Conservation (phyloP, 1,140 invertebrate species). For the Dendrolimus punctatus region DNA sequence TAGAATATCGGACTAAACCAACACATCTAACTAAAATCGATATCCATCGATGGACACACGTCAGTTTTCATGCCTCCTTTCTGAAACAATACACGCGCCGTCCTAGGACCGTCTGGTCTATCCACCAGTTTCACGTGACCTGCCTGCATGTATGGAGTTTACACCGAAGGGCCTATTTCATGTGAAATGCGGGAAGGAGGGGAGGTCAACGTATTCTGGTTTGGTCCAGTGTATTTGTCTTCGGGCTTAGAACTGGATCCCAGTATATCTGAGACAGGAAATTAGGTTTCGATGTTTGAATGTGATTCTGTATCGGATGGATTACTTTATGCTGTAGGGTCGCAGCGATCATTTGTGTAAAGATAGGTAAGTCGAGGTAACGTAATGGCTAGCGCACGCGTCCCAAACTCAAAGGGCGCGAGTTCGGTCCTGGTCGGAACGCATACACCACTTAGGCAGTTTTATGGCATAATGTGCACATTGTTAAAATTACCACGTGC, state of each 20-base stretch:
- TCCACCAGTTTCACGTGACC: constrained; percentile 15
- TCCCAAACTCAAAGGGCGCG: too few relatives aligned
- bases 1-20: background rate
- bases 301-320: constrained; percentile 32
- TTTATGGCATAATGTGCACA: too few relatives aligned
- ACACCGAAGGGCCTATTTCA: too few relatives aligned
- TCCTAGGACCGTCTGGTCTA: constrained; percentile 22
- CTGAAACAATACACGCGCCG: constrained; percentile 13
- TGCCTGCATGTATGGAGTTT: constrained; percentile 1
- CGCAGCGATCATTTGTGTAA: background rate
- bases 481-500: too few relatives aligned
- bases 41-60: constrained; percentile 7
- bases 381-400: too few relatives aligned
- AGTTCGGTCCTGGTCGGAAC: too few relatives aligned
- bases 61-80: constrained; percentile 21
- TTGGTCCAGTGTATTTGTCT: constrained; percentile 51
- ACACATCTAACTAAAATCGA: constrained; percentile 8
- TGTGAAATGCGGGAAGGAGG: constrained; percentile 11
- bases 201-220: constrained; percentile 32
- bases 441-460: too few relatives aligned
- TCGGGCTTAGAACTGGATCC: constrained; percentile 47
- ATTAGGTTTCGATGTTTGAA: constrained; percentile 65
- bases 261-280: constrained; percentile 64
- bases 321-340: constrained; percentile 23
- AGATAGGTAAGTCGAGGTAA: too few relatives aligned